Conservation (phyloP, 2,113 vertebrate genomes). For the Haplochromis burtoni region DNA sequence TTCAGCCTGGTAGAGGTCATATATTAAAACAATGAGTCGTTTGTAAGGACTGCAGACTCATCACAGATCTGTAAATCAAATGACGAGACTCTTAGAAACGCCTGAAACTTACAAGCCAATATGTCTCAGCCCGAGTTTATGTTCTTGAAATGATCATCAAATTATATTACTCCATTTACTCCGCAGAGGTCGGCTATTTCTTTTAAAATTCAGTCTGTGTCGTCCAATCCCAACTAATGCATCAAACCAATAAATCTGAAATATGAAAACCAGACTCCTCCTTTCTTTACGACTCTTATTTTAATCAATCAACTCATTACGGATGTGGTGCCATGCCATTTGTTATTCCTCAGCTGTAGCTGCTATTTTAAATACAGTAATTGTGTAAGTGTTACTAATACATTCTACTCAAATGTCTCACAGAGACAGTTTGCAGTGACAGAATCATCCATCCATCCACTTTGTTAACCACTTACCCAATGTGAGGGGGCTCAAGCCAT, state of each 20-base stretch:
- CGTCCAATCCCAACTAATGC: background rate
- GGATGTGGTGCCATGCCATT: background rate
- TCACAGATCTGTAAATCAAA: slow-evolving; percentile 37
- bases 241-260: background rate
- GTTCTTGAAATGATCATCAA: background rate
- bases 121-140: background rate
- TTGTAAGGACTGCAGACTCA: background rate
- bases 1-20: slow-evolving; percentile 19
- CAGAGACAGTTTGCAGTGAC: background rate
- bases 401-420: background rate
- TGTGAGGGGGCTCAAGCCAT: background rate
- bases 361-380: background rate
- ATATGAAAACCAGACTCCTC: background rate
- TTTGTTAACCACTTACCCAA: background rate
- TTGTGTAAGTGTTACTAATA: background rate
- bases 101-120: background rate
- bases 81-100: background rate
- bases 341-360: background rate
- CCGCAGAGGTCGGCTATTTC: background rate
- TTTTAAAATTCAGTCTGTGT: background rate
- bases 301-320: background rate
- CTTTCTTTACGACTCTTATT: background rate
- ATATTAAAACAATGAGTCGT: slow-evolving; percentile 23
- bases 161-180: background rate
- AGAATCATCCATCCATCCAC: background rate